Evolutionary conservation across 1,140 invertebrate genomes (phyloP).

Genomic region (Drosophila ambigua): DNA sequence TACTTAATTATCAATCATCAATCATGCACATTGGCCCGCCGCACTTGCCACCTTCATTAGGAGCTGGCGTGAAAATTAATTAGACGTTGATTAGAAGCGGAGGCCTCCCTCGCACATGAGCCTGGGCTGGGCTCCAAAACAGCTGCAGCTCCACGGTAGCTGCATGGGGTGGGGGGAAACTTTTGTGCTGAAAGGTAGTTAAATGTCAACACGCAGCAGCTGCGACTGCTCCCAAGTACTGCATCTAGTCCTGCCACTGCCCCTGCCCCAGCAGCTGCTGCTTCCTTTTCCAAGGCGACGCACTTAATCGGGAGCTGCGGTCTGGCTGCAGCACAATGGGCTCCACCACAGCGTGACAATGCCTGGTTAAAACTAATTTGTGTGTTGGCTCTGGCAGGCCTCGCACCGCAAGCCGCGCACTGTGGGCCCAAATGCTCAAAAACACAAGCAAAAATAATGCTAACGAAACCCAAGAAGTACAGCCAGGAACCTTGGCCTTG

Average conservation of each 20-base stretch:
- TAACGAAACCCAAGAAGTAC: not conserved
- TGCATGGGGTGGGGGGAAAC: not conserved
- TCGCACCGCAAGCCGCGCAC: slow-evolving; percentile 7
- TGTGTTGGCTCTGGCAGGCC: slow-evolving; percentile 46
- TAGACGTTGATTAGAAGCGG: slow-evolving; percentile 62
- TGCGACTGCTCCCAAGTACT: slow-evolving; percentile 7
- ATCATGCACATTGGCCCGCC: slow-evolving; percentile 43
- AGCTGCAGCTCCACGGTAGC: slow-evolving; percentile 17
- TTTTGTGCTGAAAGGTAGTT: slow-evolving; percentile 25
- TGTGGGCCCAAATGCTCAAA: slow-evolving; percentile 14
- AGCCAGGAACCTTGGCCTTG: too few relatives aligned
- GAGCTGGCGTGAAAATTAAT: slow-evolving; percentile 57
- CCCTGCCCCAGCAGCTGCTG: slow-evolving; percentile 1
- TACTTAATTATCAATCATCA: slow-evolving; percentile 57
- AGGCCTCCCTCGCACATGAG: not conserved
- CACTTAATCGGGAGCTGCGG: slow-evolving; percentile 69
- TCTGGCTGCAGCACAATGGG: slow-evolving; percentile 57
- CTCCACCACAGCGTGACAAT: slow-evolving; percentile 73
- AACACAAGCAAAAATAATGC: too few relatives aligned
- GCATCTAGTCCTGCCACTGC: not conserved
- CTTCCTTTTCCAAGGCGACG: slow-evolving; percentile 37
- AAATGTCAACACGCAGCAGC: slow-evolving; percentile 46
- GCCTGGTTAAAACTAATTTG: slow-evolving; percentile 80
- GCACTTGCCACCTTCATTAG: slow-evolving; percentile 16
- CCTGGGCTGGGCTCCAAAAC: not conserved